phyloP scores from a whole-genome alignment of 1,140 invertebrate species.

The Leptopilina clavipes region DNA sequence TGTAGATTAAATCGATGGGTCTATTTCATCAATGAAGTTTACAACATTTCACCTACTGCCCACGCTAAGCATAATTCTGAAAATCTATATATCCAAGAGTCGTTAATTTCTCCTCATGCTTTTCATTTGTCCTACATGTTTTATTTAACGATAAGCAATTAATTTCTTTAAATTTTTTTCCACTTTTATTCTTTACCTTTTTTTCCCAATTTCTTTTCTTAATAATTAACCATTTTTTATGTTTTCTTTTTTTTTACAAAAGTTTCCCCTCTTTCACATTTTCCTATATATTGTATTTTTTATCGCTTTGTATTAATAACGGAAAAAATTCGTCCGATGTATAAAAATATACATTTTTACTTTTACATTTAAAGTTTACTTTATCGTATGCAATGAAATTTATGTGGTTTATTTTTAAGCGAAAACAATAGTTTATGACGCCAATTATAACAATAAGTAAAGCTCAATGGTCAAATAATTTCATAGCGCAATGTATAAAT shows the following conservation, averaged over 20 bases:
- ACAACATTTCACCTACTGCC: slow-evolving; percentile 7
- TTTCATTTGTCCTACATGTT: neutral
- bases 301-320: no score
- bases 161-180: neutral
- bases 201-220: no score
- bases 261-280: no score
- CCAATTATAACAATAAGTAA: slow-evolving; percentile 32
- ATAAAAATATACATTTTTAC: no score
- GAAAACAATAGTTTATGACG: neutral
- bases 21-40: slow-evolving; percentile 26
- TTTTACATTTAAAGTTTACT: no score
- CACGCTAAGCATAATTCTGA: neutral
- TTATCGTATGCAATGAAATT: no score
- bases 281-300: no score
- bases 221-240: no score
- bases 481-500: neutral
- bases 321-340: no score
- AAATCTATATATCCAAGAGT: neutral
- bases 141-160: neutral
- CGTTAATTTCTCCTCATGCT: slow-evolving; percentile 10
- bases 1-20: slow-evolving; percentile 15
- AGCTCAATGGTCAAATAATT: neutral
- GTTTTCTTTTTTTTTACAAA: no score
- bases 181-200: no score
- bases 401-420: slow-evolving; percentile 7